Evolutionary conservation across 2,888 invertebrate genomes (phyloP).

Genomic region (Dynastes hyllus): DNA sequence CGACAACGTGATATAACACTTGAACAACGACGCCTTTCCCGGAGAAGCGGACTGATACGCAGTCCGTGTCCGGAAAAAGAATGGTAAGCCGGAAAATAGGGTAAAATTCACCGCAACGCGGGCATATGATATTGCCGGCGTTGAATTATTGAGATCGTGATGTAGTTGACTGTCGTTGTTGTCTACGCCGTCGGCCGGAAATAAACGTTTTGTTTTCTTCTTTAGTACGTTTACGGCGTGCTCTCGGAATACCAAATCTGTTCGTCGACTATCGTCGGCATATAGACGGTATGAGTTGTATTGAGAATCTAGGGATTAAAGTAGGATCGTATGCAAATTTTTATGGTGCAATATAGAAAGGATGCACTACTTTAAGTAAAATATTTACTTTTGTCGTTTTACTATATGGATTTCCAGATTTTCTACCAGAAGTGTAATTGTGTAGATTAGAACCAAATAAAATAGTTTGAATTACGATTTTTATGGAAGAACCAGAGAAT

Average conservation of each 20-base stretch:
- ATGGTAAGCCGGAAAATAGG: constrained; percentile 13
- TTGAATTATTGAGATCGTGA: constrained; percentile 39
- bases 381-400: too few relatives aligned
- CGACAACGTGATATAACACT: neutral
- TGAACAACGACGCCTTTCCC: constrained; percentile 2
- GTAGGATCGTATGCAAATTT: neutral
- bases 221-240: constrained; percentile 31
- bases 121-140: constrained; percentile 34
- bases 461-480: too few relatives aligned
- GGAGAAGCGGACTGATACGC: constrained; percentile 4
- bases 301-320: constrained; percentile 10
- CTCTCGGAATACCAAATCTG: constrained; percentile 30
- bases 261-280: constrained; percentile 11
- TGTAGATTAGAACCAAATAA: too few relatives aligned
- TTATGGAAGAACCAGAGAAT: too few relatives aligned
- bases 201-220: constrained; percentile 38
- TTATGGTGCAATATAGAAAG: neutral
- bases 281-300: neutral
- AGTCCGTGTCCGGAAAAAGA: constrained; percentile 4
- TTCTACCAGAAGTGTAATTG: too few relatives aligned
- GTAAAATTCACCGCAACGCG: constrained; percentile 20
- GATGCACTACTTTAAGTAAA: too few relatives aligned
- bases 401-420: too few relatives aligned
- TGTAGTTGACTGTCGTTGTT: constrained; percentile 33
- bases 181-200: constrained; percentile 27